A percentile compares a stretch with the other conserved stretches of the same genome.
These are phyloP conservation scores for Drosophila takahashii DNA, from an alignment of 1,140 invertebrate species.

Conservation along the genomic window DNA sequence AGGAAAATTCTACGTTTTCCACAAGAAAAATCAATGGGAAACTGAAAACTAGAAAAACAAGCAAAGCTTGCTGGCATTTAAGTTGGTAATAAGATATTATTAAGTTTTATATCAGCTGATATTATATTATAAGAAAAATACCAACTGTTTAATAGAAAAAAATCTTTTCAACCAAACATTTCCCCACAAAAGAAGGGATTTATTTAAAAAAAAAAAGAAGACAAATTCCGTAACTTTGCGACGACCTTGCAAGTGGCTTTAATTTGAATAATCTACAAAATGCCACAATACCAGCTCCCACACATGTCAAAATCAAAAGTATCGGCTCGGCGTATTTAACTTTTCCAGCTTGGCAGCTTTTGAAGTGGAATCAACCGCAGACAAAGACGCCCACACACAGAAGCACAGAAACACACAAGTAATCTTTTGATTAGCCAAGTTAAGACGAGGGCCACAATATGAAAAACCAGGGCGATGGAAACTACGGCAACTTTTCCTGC, in stretches of 20 bases:
- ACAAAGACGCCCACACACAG: constrained; percentile 15
- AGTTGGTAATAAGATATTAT: not conserved
- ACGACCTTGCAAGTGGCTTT: constrained; percentile 5
- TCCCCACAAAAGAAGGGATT: not conserved
- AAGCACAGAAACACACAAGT: not conserved
- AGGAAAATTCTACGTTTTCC: not conserved
- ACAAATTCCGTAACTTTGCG: not conserved
- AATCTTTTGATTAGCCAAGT: constrained; percentile 48
- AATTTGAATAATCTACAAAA: constrained; percentile 34
- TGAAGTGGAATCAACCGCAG: constrained; percentile 26
- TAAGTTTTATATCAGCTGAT: not conserved
- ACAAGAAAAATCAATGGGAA: not conserved
- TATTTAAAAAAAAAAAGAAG: not conserved
- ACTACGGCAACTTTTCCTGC: constrained; percentile 5
- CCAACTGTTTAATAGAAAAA: too few species aligned
- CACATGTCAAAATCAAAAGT: constrained; percentile 14
- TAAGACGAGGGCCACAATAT: constrained; percentile 13
- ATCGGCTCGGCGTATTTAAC: constrained; percentile 13
- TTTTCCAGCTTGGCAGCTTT: constrained; percentile 40
- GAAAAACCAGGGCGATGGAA: constrained; percentile 3
- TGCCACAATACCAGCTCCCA: constrained; percentile 22
- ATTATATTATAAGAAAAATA: not conserved
- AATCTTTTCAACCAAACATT: too few species aligned
- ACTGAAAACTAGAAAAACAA: not conserved
- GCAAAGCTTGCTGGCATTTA: not conserved